These are phyloP conservation scores for Urocolius indicus DNA, from an alignment of 2,113 vertebrate genomes.

Conservation along the genomic window DNA sequence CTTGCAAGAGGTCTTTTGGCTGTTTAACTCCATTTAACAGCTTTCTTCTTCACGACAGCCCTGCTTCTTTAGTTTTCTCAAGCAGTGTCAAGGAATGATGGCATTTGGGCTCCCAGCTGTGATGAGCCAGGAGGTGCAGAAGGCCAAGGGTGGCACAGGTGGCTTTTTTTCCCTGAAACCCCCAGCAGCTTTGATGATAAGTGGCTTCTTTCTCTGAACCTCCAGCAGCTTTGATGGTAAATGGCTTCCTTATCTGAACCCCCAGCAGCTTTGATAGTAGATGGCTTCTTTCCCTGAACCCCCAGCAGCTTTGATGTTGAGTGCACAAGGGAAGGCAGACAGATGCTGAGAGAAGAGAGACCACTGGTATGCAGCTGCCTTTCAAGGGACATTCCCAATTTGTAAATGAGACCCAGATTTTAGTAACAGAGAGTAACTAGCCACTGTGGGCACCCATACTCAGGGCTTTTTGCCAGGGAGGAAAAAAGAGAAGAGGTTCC, in stretches of 20 bases:
- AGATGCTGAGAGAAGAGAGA: background rate
- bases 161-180: background rate
- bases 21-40: background rate
- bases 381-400: background rate
- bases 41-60: background rate
- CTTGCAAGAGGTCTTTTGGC: background rate
- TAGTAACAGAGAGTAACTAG: background rate
- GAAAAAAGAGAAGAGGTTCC: background rate
- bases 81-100: background rate
- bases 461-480: background rate
- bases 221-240: background rate
- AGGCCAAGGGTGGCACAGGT: background rate
- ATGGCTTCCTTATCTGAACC: background rate
- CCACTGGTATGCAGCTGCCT: accelerated
- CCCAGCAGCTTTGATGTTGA: background rate
- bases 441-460: background rate
- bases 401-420: background rate
- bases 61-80: background rate
- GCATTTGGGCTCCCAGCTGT: background rate
- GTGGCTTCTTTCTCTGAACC: background rate
- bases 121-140: background rate
- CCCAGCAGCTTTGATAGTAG: background rate
- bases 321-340: background rate
- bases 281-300: background rate
- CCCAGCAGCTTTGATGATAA: background rate